Conservation (phyloP, 2,888 invertebrate genomes). For the Rhopalosiphum nymphaeae region DNA sequence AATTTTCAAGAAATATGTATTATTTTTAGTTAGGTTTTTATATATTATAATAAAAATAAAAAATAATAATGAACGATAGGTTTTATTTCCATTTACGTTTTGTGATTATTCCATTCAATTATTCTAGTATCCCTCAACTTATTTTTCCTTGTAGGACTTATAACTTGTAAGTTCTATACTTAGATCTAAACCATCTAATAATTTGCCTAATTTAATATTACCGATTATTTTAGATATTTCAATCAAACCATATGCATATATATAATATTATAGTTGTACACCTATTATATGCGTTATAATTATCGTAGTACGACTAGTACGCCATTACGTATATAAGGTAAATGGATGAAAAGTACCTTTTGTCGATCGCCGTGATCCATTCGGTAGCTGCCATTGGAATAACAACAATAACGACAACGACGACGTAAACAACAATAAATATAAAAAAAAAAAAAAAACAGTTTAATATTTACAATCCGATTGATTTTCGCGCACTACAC, state of each 20-base stretch:
- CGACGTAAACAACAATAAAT: neutral
- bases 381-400: slow-evolving; percentile 71
- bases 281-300: neutral
- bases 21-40: neutral
- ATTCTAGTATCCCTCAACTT: no score
- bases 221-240: neutral
- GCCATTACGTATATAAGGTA: no score
- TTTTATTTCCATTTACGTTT: neutral
- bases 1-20: neutral
- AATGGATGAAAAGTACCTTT: slow-evolving; percentile 70
- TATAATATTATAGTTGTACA: no score
- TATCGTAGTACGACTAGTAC: neutral
- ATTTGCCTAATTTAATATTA: neutral
- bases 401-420: neutral
- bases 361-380: slow-evolving; percentile 75
- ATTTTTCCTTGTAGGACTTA: no score
- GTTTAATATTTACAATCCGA: neutral
- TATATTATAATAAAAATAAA: neutral
- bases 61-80: neutral
- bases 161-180: no score
- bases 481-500: neutral
- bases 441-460: neutral
- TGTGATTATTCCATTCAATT: neutral
- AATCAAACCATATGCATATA: neutral
- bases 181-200: no score